Evolutionary conservation across 2,888 invertebrate species (phyloP), one percentile per base, ranked within the genome.

Genomic region (Chironomus tentans): DNA sequence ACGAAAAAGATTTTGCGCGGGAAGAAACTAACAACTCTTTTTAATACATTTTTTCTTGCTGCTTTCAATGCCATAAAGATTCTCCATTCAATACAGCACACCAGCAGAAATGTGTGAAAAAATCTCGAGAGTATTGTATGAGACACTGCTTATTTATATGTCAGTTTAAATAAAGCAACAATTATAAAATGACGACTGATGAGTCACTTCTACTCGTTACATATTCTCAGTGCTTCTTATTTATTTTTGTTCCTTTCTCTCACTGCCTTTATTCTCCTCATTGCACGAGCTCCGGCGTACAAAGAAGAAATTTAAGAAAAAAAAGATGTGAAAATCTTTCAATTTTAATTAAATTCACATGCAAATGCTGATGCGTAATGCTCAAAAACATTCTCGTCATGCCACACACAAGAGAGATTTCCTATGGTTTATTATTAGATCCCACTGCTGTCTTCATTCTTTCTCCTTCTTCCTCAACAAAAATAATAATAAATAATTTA

Each of bases 321-420:
- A 70, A 22, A 18, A 48, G 46, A 18, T 15, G 47, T 46, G 70
- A 70, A 48, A 70, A 10, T 5, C n/a, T 69, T 69, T 18, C 46
- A 46, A 13, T 13, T 70, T 70, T 70, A 70, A 70, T 70, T 70
- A 70, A 70, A 70, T 56, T 70, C n/a, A 70, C 70, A 70, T 70
- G 70, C 70, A 70, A 21, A 46, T 70, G 15, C 56, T 70, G 38
- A 50, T 70, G 70, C 70, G 70, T 70, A 70, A 22, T 70, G 56
- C 15, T 56, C 15, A 56, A 15, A 15, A 56, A 56, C 38, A 38
- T 38, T 38, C 38, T 56, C 15, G n/a, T 56, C 56, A 56, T 56
- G 56, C 56, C 56, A 56, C 56, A 38, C 38, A 56, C 56, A 56
- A 18, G 38, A 38, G 38, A 38, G 38, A 38, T 38, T 56, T 18